Base-by-base conservation (phyloP, 2,888 invertebrate genomes). In the Sminthurinus aureus region DNA sequence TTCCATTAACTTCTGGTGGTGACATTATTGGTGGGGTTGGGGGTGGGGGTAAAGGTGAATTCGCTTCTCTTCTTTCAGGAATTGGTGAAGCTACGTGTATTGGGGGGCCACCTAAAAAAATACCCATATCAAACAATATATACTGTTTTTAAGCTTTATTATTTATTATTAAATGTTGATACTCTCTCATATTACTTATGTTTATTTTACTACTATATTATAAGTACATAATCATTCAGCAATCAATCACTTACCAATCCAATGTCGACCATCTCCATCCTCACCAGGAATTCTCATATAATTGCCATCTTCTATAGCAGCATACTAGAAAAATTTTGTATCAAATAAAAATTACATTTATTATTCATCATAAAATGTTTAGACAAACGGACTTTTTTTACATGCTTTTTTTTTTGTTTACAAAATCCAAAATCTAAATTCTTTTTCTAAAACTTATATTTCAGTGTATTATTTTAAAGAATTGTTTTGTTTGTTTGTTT, bases 41-140 rank as follows among this genome's bases (percentile, higher is more conserved):
- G 8, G 96, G 96, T 51, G 96, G 90, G 0, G 96, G 96, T 0
- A 96, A 96, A 0, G 96, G 96, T 0, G 96, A 96, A 90, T 96
- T 96, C 0, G 96, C 96, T 90, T 96, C 96, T 1, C 96, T 93
- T 91, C 96, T 96, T 90, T 96, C 96, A 0, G 96, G 96, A 90
- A 96, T 96, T 0, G 96, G 96, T 0, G 96, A 96, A 18, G 95
- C 94, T n/a, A 95, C 91, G 89, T 94, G 95, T 4, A 38, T 38
- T 38, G 38, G 38, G 52, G 94, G 93, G 87, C 24, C 78, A 58
- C 78, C 78, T 78, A n/a, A 94, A 93, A 8, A 94, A 85, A 38
- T 38, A 38, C 1, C 38, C 1, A 38, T 38, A 38, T 38, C 6
- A 38, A 38, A 38, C 38, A 38, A n/a, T n/a, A n/a, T n/a, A n/a